Evolutionary conservation across 2,888 invertebrate genomes (phyloP).

Genomic region (Agrochola lota): DNA sequence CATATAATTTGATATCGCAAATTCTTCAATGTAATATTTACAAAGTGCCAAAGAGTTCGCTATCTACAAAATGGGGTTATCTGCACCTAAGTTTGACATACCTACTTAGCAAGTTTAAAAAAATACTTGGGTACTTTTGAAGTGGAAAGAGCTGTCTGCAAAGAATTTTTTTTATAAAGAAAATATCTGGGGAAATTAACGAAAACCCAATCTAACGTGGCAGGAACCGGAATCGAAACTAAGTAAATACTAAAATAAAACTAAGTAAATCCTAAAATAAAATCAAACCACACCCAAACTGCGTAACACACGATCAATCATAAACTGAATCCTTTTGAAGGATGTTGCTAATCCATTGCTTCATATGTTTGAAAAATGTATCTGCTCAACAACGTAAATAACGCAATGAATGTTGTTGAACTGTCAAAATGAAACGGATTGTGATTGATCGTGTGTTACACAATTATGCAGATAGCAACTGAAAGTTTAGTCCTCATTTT

Average conservation of each 20-base stretch:
- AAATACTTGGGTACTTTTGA: neutral
- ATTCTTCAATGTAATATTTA: slow-evolving; percentile 36
- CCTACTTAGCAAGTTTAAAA: neutral
- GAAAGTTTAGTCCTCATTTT: neutral
- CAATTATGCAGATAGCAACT: neutral
- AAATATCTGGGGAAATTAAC: neutral
- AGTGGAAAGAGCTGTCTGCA: neutral
- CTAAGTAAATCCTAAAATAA: no score
- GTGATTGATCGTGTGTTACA: no score
- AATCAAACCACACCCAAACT: no score
- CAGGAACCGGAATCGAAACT: neutral
- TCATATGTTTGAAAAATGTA: no score
- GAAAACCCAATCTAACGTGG: neutral
- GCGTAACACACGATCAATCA: no score
- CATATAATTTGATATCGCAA: slow-evolving; percentile 26
- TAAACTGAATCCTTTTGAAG: no score
- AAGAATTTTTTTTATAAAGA: neutral
- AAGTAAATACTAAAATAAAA: no score
- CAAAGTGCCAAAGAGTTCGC: slow-evolving; percentile 17
- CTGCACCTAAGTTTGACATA: neutral
- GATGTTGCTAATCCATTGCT: no score
- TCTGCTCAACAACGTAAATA: no score
- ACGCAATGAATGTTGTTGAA: no score
- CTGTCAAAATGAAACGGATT: no score
- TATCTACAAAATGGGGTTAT: slow-evolving; percentile 33